Evolutionary conservation across 2,797 vertebrate species (phyloP), one percentile per base, ranked within the genome.

Genomic region (Smutsia temminckii): DNA sequence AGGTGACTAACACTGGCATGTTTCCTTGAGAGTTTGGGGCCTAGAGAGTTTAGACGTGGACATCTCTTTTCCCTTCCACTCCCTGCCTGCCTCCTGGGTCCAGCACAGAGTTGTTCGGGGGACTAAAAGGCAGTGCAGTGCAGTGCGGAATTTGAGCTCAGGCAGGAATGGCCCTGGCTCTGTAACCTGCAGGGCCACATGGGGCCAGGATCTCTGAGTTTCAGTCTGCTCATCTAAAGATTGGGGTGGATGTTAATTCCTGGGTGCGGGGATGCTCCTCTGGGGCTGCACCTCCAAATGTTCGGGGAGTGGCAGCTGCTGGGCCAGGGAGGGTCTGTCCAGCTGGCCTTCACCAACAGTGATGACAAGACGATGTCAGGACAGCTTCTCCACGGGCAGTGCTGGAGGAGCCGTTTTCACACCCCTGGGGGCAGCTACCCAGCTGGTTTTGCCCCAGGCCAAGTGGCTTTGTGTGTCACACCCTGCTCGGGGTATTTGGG

Each of bases 21-120:
- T 95, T 93, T 79, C 57, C 72, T 78, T 53, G 94, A 93, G 87
- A 90, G 17, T 71, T 23, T 64, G 59, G 69, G 93, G 95, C 66
- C 86, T 27, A 27, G 68, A 94, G 93, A 91, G 55, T 57, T 78
- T 6, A 61, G 89, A 51, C 40, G 63, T 5, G 40, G 85, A 55
- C 17, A 8, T 42, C 61, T 69, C 51, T 81, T 89, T 75, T 23
- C 23, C 79, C 66, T 37, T 6, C 18, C 49, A 16, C 7, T 10
- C 3, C 17, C 23, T 20, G 14, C 66, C 72, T 71, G 64, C n/a
- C 89, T 64, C 34, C 71, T 40, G 9, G 40, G 83, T 46, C n/a
- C 9, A 2, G 46, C 42, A 37, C 3, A 37, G 57, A 79, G 68
- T 27, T 83, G 71, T n/a, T 59, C 49, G n/a, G 42, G 53, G 37